Base-by-base conservation (phyloP, 2,113 vertebrate species). In the Balaeniceps rex region DNA sequence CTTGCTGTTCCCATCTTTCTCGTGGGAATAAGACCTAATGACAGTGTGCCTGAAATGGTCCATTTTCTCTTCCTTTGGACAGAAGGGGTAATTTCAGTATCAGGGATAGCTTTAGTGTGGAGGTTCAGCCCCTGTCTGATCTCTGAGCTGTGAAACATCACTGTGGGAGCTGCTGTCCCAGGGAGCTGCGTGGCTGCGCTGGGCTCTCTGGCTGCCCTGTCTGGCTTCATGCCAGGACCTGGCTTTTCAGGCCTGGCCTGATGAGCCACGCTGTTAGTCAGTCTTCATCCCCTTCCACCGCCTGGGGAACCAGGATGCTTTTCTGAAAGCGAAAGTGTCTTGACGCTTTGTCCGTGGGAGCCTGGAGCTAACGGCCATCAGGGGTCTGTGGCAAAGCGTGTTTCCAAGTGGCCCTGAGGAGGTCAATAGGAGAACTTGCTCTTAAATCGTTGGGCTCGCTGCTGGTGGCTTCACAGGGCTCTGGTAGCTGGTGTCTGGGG, bases 121-220 rank as follows among this genome's bases (percentile, higher is more conserved):
- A 14, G 19, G 10, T 85, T 72, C 63, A 77, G 34, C 31, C 36
- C 11, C 19, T 44, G 12, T 22, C 18, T 25, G 7, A 7, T 60
- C 47, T 64, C 33, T 29, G 31, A 60, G 63, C 38, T 42, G 34
- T 55, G 74, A 47, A 49, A 78, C 34, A 29, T 61, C 6, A 0
- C 42, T 23, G 24, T 46, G 23, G 19, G 24, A 11, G 21, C 47
- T 75, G 57, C 57, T 76, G 29, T 76, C 28, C 52, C 52, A 60
- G 28, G 64, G 33, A 72, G 40, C 26, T 9, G 4, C 1, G 1
- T 0, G 1, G 31, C 31, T 68, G 16, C 3, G 1, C 34, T 3
- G 12, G 42, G 51, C 16, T 70, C 34, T 76, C 31, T 7, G 23
- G 22, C 74, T 70, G 60, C 31, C n/a, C 51, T 36, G 6, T 25